Conservation (phyloP, 2,797 vertebrate genomes). For the Sebastes oblongus region DNA sequence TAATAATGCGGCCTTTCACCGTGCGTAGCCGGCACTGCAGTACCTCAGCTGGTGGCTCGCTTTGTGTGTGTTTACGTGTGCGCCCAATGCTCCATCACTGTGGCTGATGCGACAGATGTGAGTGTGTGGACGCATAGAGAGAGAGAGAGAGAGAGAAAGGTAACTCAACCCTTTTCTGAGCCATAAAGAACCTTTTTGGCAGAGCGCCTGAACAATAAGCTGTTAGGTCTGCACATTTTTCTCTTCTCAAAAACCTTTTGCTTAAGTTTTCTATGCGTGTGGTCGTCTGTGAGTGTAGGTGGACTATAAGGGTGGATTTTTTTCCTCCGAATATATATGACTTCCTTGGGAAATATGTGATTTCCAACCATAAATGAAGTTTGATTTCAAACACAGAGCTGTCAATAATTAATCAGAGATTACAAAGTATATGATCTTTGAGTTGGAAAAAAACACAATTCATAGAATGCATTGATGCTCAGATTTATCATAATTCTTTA, state of each 20-base stretch:
- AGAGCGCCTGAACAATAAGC: neutral
- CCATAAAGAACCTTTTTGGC: neutral
- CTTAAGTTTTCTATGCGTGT: neutral
- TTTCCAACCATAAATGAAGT: neutral
- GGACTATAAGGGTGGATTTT: neutral
- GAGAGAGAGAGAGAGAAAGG: neutral
- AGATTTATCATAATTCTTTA: neutral
- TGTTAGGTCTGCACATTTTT: neutral
- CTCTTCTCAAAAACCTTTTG: neutral
- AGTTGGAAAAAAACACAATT: neutral
- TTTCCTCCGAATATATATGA: neutral
- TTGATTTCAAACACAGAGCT: neutral
- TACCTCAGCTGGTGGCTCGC: slow-evolving; percentile 63
- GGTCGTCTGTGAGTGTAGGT: neutral
- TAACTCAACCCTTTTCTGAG: neutral
- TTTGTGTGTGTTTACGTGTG: slow-evolving; percentile 15
- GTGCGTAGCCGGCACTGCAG: slow-evolving; percentile 43
- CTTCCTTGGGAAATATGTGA: neutral
- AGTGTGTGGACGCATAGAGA: neutral
- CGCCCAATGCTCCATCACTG: slow-evolving; percentile 52
- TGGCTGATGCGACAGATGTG: slow-evolving; percentile 39
- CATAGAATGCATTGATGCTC: neutral
- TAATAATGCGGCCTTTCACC: slow-evolving; percentile 79
- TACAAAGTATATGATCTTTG: neutral
- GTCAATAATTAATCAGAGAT: neutral